phyloP scores from a whole-genome alignment of 64 coral and sea anemone genomes.

The Pachyseris speciosa region DNA sequence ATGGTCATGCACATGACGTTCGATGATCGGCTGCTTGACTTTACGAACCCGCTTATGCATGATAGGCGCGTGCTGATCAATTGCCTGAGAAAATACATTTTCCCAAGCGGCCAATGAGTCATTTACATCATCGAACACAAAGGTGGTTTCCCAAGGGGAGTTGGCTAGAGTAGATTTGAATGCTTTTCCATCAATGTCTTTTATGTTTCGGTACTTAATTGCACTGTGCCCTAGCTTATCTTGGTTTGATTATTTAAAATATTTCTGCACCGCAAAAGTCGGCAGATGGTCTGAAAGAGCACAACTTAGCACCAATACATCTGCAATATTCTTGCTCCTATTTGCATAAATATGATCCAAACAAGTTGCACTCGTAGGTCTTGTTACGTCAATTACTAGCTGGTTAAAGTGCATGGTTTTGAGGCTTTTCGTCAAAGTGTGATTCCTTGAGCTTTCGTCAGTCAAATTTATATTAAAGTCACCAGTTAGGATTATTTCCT shows the following conservation, averaged over 20 bases:
- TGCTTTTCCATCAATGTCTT: not conserved
- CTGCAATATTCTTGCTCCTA: conserved; percentile 10
- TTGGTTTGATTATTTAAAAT: not conserved
- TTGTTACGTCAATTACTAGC: conserved; percentile 24
- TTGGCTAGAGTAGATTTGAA: too few species aligned
- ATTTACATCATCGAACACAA: too few species aligned
- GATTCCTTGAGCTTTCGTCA: not conserved
- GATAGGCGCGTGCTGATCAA: too few species aligned
- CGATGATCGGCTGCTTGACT: too few species aligned
- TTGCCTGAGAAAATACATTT: too few species aligned
- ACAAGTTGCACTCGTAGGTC: conserved; percentile 1
- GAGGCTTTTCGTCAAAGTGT: conserved; percentile 18
- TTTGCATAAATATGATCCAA: conserved; percentile 52
- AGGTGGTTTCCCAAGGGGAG: too few species aligned
- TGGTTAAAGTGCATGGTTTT: conserved; percentile 15
- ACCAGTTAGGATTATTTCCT: conserved; percentile 56
- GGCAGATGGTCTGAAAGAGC: conserved; percentile 38
- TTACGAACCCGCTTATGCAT: too few species aligned
- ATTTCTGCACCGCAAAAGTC: not conserved
- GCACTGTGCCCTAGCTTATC: not conserved
- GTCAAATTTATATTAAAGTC: conserved; percentile 59
- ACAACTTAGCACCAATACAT: not conserved
- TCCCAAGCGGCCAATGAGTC: too few species aligned
- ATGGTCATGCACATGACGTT: too few species aligned
- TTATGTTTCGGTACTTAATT: conserved; percentile 2